Base-by-base conservation (phyloP, 2,113 vertebrate species). In the Neodon shergylaensis region DNA sequence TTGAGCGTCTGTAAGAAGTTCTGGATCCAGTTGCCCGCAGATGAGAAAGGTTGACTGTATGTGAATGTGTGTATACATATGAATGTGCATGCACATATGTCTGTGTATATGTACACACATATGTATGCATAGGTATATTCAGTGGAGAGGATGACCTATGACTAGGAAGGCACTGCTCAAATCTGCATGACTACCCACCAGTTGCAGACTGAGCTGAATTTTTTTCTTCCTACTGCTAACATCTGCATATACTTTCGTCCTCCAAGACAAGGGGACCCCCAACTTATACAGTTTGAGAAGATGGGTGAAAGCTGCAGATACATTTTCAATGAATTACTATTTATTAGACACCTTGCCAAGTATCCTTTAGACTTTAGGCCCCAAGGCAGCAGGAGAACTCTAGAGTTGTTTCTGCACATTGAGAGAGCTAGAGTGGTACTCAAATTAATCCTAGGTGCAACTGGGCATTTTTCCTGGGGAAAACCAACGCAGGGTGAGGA, bases 401-500 rank as follows among this genome's bases (percentile, higher is more conserved):
- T 11, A 26, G 26, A 73, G 49, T 76, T 89, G 21, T 65, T 96
- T 97, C 92, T 95, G 94, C 93, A 70, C 96, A 76, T 72, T 28
- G 47, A 94, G 42, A 83, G 81, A 63, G 54, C 12, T 2, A 76
- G 33, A 63, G 26, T 1, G 26, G 66, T 91, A 49, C 94, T 95
- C 87, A 94, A 94, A 98, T 97, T 94, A 97, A 83, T 73, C 54
- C 76, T 74, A 92, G 88, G 78, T 97, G 36, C 24, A 61, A 96
- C 39, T 36, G 72, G 96, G 66, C 73, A 44, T 97, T 97, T 97
- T 97, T 96, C 94, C 93, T 65, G 39, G 76, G 92, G 88, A 96
- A 97, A 98, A 97, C 97, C 98, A 98, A 98, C 92, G 88, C 49
- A 78, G 96, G 97, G 97, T 58, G 97, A 72, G 96, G 94, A 90